Percentiles rank a stretch among this genome's conserved stretches.
These are phyloP conservation scores for Urocyon cinereoargenteus DNA, from an alignment of 2,797 vertebrate species.

Conservation along the genomic window DNA sequence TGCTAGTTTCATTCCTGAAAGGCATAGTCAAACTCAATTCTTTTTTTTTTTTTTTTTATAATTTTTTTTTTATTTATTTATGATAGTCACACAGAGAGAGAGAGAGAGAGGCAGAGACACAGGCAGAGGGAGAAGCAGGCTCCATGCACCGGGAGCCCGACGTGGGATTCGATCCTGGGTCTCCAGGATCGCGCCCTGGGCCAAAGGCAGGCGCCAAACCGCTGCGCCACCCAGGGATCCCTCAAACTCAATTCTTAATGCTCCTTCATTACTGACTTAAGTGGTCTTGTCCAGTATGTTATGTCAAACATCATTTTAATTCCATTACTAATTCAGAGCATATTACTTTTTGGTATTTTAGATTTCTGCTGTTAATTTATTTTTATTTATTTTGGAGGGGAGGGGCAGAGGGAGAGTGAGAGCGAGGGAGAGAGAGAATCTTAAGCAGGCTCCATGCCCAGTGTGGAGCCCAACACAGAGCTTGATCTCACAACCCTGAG, in stretches of 20 bases:
- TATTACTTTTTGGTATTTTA: neutral
- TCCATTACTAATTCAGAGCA: neutral
- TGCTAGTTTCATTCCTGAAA: neutral
- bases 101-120: too few relatives aligned
- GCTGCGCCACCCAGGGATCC: too few relatives aligned
- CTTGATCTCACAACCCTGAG: neutral
- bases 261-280: neutral
- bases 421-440: neutral
- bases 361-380: neutral
- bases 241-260: neutral
- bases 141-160: too few relatives aligned
- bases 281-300: neutral
- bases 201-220: too few relatives aligned
- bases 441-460: neutral
- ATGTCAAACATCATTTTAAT: neutral
- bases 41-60: too few relatives aligned
- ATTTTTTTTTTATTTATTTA: too few relatives aligned
- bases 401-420: neutral
- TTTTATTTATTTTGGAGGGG: neutral
- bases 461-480: accelerated
- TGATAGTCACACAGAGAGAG: too few relatives aligned
- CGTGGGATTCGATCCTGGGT: too few relatives aligned
- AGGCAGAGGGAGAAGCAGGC: too few relatives aligned
- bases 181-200: too few relatives aligned
- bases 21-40: neutral